Evolutionary conservation across 2,888 invertebrate genomes (phyloP), one percentile per base, ranked within the genome.

Genomic region (Hirtodrosophila confusa): DNA sequence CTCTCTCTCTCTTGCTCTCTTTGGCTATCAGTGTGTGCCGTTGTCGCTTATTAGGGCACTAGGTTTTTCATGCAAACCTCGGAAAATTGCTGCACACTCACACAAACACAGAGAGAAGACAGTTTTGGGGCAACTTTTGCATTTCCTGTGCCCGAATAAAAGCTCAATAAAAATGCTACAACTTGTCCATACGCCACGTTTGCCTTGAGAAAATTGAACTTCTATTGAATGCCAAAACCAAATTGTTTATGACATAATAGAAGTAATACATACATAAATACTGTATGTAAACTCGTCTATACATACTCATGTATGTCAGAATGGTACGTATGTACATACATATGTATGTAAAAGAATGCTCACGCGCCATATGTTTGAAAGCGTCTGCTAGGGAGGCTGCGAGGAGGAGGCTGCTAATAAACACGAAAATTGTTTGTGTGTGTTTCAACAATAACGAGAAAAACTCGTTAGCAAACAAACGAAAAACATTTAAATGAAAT

Each of bases 1-100:
- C 27, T 37, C 31, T 37, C 56, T 62, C 60, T 53, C 23, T 50
- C 7, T 49, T 4, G 27, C n/a, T 35, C 10, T 24, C n/a, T 10
- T 17, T 23, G 47, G 47, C 27, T 45, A 39, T 53, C 39, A 54
- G 35, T 45, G 35, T 63, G 50, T 61, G 36, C 53, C 60, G 60
- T 72, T 75, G 41, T 3, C 43, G 68, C 75, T 85, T 89, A 86
- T 80, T 89, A 82, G 89, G 89, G 83, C 90, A 90, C 86, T 89
- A 80, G 90, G 89, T 89, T 89, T 17, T 85, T 85, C 84, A 74
- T 78, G 82, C 71, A 73, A 79, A 44, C 72, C 64, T 75, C 62
- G 83, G 84, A 79, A 83, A 88, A 86, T 68, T 79, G 78, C 77
- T 73, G 79, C 72, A 76, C 67, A 66, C 70, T 51, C 43, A 45